These are phyloP conservation scores for Omphaloscelis lunosa DNA, from an alignment of 2,888 invertebrate species.

Conservation along the genomic window DNA sequence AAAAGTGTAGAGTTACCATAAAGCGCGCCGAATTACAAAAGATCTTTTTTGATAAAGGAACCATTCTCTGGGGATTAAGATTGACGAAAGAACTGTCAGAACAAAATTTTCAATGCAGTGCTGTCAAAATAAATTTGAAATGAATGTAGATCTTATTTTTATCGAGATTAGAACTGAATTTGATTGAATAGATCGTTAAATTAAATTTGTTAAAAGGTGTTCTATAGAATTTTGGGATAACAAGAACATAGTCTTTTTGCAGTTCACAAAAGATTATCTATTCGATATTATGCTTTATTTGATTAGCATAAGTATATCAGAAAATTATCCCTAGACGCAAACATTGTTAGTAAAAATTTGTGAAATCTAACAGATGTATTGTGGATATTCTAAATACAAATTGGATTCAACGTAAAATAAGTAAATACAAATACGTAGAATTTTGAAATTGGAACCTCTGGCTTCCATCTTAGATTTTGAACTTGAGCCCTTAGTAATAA, in stretches of 20 bases:
- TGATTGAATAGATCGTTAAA: background rate
- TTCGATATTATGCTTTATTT: slow-evolving; percentile 21
- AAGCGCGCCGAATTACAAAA: slow-evolving; percentile 62
- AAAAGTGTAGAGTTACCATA: slow-evolving; percentile 63
- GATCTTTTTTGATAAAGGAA: slow-evolving; percentile 48
- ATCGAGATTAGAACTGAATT: fast-evolving
- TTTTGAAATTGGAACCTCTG: slow-evolving; percentile 57
- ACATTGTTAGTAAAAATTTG: slow-evolving; percentile 36
- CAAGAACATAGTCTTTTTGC: slow-evolving; percentile 14
- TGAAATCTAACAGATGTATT: slow-evolving; percentile 64
- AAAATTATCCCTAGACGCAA: fast-evolving
- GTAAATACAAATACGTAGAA: slow-evolving; percentile 50
- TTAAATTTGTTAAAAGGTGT: slow-evolving; percentile 10
- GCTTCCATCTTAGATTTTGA: slow-evolving; percentile 19
- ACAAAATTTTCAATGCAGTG: slow-evolving; percentile 5
- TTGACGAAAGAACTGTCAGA: slow-evolving; percentile 39
- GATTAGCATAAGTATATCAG: fast-evolving
- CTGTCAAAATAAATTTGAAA: background rate
- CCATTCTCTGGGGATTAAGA: slow-evolving; percentile 62
- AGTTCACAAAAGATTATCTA: background rate
- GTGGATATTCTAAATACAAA: slow-evolving; percentile 57
- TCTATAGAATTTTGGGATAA: slow-evolving; percentile 50
- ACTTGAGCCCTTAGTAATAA: background rate
- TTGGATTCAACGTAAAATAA: slow-evolving; percentile 49
- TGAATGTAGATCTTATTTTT: background rate